Evolutionary conservation across 2,888 invertebrate species (phyloP).

Genomic region (Macrosoma leucophasiata): DNA sequence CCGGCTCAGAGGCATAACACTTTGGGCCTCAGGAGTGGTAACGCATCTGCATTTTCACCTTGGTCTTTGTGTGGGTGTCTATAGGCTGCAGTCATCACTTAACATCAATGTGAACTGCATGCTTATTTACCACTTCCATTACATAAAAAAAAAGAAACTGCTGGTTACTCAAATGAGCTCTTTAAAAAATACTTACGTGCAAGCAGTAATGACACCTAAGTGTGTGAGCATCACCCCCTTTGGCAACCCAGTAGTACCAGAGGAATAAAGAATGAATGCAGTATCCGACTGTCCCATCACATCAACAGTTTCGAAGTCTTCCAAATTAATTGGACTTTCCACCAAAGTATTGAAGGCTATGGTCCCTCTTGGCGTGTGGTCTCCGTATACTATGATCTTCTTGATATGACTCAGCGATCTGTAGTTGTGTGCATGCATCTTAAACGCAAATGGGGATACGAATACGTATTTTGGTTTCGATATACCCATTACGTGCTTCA

Average conservation of each 20-base stretch:
- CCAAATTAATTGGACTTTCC: constrained; percentile 26
- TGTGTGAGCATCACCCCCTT: constrained; percentile 80
- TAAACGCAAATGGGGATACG: constrained; percentile 41
- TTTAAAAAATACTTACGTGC: constrained; percentile 45
- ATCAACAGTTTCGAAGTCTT: constrained; percentile 35
- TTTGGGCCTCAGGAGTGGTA: no score
- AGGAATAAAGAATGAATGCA: constrained; percentile 76
- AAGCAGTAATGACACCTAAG: constrained; percentile 34
- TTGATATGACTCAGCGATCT: constrained; percentile 31
- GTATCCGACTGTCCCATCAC: constrained; percentile 45
- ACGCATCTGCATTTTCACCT: no score
- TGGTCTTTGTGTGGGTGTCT: no score
- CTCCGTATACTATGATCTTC: constrained; percentile 41
- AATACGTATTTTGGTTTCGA: constrained; percentile 48
- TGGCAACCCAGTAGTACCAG: constrained; percentile 81
- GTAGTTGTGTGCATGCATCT: constrained; percentile 32
- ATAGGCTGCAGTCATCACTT: no score
- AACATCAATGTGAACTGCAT: no score
- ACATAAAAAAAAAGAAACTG: no score
- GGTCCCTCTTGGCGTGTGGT: constrained; percentile 27
- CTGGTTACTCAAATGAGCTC: no score
- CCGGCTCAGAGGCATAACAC: no score
- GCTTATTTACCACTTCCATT: no score
- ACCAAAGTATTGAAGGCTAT: constrained; percentile 38
- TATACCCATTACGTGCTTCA: constrained; percentile 43